Evolutionary conservation across 2,888 invertebrate genomes (phyloP), one percentile per base, ranked within the genome.

Genomic region (Ichneumoninae sp.): DNA sequence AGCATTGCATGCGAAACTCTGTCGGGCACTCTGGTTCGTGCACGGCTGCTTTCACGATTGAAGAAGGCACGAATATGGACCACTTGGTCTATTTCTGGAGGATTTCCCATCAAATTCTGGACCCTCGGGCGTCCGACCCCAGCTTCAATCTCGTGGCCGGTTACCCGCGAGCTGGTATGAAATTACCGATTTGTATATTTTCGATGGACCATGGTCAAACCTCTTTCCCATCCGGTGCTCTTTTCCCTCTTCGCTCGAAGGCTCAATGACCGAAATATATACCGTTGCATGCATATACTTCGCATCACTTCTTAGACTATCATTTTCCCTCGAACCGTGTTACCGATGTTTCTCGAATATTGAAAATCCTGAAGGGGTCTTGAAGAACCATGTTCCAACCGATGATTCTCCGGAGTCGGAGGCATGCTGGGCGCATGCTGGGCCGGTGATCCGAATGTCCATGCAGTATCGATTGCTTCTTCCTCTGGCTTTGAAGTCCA

Each of bases 391-490:
- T 40, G 10, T 40, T 22, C 19, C 19, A 6, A 54, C 8, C 54
- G 7, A 22, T 19, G 1, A 54, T 54, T 54, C 22, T 22, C 22
- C 1, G 54, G 22, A 8, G 19, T 7, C 22, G 10, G 8, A 8
- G 8, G 1, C 1, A 52, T 57, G 44, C 3, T 26, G 44, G 16
- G 22, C 40, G 1, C 1, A 52, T 57, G 44, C 3, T 26, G 44
- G 16, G 22, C 40, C 19, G n/a, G 44, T 44, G n/a, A 44, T 10
- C 33, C 91, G 91, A 92, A 92, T 91, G 90, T 87, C 90, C 89
- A 92, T 92, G 90, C 91, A 89, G 88, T 92, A 93, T 93, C 92
- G 93, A 93, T 92, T 90, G 90, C 89, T 89, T 89, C 91, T 92
- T 89, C 90, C 89, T 33, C 65, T 91, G 90, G 91, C 90, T 89